Evolutionary conservation across 2,113 vertebrate species (phyloP).

Genomic region (Desmodus rotundus): DNA sequence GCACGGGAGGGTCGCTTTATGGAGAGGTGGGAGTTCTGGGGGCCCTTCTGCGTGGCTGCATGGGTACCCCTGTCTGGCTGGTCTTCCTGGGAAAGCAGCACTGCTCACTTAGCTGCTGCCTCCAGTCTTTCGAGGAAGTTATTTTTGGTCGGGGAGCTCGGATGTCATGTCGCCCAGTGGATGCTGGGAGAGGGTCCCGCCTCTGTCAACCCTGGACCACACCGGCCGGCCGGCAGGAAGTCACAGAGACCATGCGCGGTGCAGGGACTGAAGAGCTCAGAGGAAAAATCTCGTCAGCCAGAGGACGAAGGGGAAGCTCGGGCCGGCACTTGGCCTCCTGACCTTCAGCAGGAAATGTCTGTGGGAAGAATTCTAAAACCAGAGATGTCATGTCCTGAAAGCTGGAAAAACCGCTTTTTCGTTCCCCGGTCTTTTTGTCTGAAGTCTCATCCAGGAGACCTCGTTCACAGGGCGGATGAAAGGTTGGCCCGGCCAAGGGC

Average conservation of each 20-base stretch:
- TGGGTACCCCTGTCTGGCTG: background rate
- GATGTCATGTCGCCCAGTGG: rapidly evolving
- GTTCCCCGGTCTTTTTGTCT: background rate
- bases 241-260: rapidly evolving
- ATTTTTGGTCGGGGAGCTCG: background rate
- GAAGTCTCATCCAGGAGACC: background rate
- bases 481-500: rapidly evolving
- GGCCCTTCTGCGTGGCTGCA: background rate
- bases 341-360: background rate
- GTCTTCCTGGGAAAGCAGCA: background rate
- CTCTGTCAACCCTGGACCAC: rapidly evolving
- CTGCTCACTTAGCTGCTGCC: background rate
- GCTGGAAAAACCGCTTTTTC: background rate
- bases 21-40: too few species aligned
- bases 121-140: background rate
- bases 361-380: background rate
- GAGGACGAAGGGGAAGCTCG: background rate
- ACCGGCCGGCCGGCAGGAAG: rapidly evolving
- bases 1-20: rapidly evolving
- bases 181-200: background rate
- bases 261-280: background rate
- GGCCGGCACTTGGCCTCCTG: background rate
- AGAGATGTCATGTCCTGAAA: background rate
- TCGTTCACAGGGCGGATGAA: rapidly evolving
- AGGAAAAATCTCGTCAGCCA: background rate